Base-by-base conservation (phyloP, 2,797 vertebrate genomes). In the Prunella strophiata region DNA sequence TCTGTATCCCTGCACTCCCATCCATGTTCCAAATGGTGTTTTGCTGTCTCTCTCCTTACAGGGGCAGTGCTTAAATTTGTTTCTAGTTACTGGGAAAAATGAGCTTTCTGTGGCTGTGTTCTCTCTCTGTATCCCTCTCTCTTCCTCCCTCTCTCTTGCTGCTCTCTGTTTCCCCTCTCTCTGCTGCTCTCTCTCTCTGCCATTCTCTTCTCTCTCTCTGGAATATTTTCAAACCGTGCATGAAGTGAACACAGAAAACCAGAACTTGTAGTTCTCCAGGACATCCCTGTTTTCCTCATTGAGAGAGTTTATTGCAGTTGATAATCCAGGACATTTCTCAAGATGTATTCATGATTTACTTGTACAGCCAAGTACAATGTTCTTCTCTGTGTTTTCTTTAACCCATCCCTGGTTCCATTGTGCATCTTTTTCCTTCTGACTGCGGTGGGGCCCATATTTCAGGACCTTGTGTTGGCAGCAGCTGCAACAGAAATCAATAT, bases 371-470 rank as follows among this genome's bases (percentile, higher is more conserved):
- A 97, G 86, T 93, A 96, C 85, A 93, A 59, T 94, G 92, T 95
- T 96, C 94, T 96, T 91, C 88, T 81, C 91, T 91, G 18, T 96
- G 91, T 94, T 97, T 96, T 97, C 81, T 91, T 97, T 96, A 95
- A 97, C 93, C 86, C 79, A 80, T 94, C 92, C 93, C 89, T 94
- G 81, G 75, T 96, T 95, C 81, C 63, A 80, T 7, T 95, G 50
- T 89, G 91, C 88, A 84, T 84, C 85, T 52, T 86, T 96, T 95
- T 88, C 70, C 80, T 83, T 92, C 70, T 94, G 78, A 84, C 83
- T 93, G 85, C 0, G 3, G 72, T 89, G 67, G 54, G 78, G 76
- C 72, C 70, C 0, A 0, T 79, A 29, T 93, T 93, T 92, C 20
- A 32, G 73, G 62, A 85, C 55, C 68, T 95, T 52, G 9, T 22